A percentile compares a stretch with the other conserved stretches of the same genome.
Evolutionary conservation across 2,113 vertebrate genomes (phyloP).

Genomic region (Rallus limicola): DNA sequence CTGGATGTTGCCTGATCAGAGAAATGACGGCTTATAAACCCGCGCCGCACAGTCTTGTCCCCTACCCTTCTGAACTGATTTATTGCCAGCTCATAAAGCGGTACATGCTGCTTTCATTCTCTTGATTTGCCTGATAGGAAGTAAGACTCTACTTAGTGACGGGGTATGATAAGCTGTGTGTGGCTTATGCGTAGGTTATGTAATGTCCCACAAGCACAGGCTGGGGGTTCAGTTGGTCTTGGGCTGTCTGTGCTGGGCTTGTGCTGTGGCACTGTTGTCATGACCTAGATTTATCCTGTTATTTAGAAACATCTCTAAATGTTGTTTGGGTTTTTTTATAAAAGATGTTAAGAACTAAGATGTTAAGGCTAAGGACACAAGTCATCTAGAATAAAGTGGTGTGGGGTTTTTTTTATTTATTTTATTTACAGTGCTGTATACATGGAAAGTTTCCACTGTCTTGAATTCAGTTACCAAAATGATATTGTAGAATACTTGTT

Average conservation of each 20-base stretch:
- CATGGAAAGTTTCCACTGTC: background rate
- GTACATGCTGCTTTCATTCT: background rate
- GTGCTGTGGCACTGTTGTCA: background rate
- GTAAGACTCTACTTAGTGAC: background rate
- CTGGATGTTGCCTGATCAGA: background rate
- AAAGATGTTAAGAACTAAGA: background rate
- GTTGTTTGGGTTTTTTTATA: background rate
- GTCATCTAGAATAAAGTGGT: background rate
- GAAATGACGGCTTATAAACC: background rate
- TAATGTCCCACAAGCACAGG: background rate
- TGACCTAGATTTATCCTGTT: background rate
- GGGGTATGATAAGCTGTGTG: background rate
- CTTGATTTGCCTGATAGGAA: background rate
- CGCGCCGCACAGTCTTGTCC: background rate
- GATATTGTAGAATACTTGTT: rapidly evolving
- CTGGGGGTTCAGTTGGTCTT: background rate
- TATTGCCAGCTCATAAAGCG: background rate
- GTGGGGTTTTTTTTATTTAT: background rate
- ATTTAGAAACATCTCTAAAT: background rate
- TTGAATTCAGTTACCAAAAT: background rate
- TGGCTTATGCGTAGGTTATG: background rate
- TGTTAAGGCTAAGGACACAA: background rate
- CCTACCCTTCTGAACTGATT: background rate
- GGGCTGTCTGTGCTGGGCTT: background rate
- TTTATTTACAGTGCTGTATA: background rate